Base-by-base conservation (phyloP, 1,140 invertebrate species). In the Lucilia sericata region DNA sequence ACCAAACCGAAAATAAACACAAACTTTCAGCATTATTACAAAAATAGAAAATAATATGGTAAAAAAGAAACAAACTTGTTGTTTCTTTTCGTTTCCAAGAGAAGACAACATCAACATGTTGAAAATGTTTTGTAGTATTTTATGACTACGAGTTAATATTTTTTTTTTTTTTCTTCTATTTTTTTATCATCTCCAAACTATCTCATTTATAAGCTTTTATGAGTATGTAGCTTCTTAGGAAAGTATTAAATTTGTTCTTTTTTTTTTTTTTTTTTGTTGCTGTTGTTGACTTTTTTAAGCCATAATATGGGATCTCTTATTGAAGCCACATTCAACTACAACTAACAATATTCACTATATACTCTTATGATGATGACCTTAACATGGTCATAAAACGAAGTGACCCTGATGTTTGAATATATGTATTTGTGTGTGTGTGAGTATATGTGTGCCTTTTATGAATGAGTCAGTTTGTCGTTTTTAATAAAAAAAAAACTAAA, bases 311-410 rank as follows among this genome's bases (percentile, higher is more conserved):
- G 65, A 5, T 3, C n/a, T 60, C 17, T 60, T 17, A 60, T 60
- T 60, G 55, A 60, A 60, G 55, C 14, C 55, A 60, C 55, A 60
- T 60, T n/a, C 55, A 60, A 60, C 14, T 60, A 60, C 17, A 60
- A 12, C 51, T 60, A 60, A 60, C 13, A 60, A 60, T 60, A 60
- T 60, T 60, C 55, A 60, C 55, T 60, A 60, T n/a, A 70, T 10
- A 17, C n/a, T 70, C 8, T 19, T 70, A 70, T 70, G 65, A 19
- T 70, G 65, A 70, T 70, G 65, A 70, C 65, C 65, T 70, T 70
- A 70, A 70, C 17, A 70, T 70, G 65, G 65, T 70, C 65, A 70
- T 70, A 70, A 70, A 70, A 70, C 10, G 65, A 70, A 70, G 65
- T 70, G 65, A 70, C 65, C 65, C 65, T 70, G 65, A 70, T 70